phyloP scores from a whole-genome alignment of 2,797 vertebrate species.

The Molossus molossus region DNA sequence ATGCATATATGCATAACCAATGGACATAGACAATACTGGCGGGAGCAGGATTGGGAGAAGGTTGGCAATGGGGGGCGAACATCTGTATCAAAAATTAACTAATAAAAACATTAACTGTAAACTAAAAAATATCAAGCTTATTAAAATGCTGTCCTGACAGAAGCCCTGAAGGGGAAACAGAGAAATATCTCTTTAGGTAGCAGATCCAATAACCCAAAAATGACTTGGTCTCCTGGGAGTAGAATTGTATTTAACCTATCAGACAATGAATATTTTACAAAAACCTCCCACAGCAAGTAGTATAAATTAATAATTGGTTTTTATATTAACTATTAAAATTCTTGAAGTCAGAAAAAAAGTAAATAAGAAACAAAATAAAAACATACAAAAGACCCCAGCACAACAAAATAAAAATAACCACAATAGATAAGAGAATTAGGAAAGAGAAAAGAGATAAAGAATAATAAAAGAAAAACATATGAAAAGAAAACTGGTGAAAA shows the following conservation, averaged over 20 bases:
- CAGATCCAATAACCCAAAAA: constrained; percentile 57
- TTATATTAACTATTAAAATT: constrained; percentile 47
- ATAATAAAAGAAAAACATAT: too few species aligned
- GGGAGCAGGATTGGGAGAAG: too few species aligned
- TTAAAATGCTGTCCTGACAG: constrained; percentile 60
- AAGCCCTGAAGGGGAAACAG: constrained; percentile 15
- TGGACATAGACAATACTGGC: too few species aligned
- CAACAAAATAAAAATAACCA: too few species aligned
- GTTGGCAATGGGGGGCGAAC: too few species aligned
- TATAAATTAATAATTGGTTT: constrained; percentile 49
- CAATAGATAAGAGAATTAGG: too few species aligned
- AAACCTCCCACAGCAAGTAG: not conserved
- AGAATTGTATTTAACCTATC: constrained; percentile 30
- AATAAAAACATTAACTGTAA: constrained; percentile 59
- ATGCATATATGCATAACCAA: too few species aligned
- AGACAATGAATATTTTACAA: constrained; percentile 48
- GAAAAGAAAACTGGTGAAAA: too few species aligned
- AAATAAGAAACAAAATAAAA: too few species aligned
- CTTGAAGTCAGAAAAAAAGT: not conserved
- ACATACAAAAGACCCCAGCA: too few species aligned
- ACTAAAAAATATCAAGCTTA: constrained; percentile 54
- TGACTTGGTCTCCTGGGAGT: not conserved
- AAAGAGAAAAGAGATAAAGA: too few species aligned
- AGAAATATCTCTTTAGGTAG: constrained; percentile 40
- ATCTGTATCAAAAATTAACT: too few species aligned